phyloP scores from a whole-genome alignment of 2,113 vertebrate genomes.

The Xyrauchen texanus region DNA sequence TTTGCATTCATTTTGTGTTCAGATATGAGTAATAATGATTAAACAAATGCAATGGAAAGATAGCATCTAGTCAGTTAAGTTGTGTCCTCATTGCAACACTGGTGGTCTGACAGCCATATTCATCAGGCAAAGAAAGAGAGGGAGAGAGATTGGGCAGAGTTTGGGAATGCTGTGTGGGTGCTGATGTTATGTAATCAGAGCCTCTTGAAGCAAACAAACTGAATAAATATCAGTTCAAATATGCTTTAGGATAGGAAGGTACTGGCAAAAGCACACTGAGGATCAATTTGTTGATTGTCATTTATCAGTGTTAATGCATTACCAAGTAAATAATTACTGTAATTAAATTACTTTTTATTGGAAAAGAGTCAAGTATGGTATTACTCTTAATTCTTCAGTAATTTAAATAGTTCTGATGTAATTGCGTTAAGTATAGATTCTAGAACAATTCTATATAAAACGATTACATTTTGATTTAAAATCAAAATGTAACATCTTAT shows the following conservation, averaged over 20 bases:
- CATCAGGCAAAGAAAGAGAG: constrained; percentile 2
- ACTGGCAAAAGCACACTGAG: constrained; percentile 4
- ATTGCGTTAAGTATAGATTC: no score
- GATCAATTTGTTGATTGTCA: background rate
- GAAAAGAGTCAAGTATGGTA: no score
- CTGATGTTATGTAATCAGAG: constrained; percentile 45
- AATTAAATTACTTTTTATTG: no score
- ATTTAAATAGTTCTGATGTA: no score
- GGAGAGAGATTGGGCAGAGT: background rate
- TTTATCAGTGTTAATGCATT: no score
- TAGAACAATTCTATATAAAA: no score
- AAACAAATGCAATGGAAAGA: background rate
- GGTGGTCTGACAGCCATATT: background rate
- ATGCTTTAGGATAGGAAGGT: background rate
- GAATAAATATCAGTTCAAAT: constrained; percentile 39
- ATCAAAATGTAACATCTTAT: no score
- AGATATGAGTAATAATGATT: background rate
- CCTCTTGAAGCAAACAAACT: constrained; percentile 15
- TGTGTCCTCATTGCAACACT: constrained; percentile 1
- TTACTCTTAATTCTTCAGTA: no score
- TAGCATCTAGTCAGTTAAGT: background rate
- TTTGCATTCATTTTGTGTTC: background rate
- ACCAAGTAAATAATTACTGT: no score
- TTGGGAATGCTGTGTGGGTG: constrained; percentile 29
- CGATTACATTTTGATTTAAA: no score